phyloP scores from a whole-genome alignment of 2,113 vertebrate genomes.

The Gulo gulo region DNA sequence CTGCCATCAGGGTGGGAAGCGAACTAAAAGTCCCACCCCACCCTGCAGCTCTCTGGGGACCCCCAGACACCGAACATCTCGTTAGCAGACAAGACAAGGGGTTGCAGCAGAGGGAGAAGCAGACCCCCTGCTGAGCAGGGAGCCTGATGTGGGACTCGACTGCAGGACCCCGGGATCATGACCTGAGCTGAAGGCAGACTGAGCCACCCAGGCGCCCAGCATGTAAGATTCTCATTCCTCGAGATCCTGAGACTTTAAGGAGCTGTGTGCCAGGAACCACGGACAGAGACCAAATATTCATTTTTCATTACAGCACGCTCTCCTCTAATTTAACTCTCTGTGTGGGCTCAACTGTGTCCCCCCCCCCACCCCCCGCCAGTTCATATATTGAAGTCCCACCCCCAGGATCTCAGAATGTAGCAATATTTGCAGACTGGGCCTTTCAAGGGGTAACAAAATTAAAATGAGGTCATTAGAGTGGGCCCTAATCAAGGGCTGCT shows the following conservation, averaged over 20 bases:
- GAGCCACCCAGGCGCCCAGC: too few species aligned
- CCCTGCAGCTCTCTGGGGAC: background rate
- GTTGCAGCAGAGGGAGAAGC: too few species aligned
- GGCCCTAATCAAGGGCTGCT: background rate
- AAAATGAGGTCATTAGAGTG: background rate
- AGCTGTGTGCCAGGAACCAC: background rate
- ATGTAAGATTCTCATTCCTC: background rate
- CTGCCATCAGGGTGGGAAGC: fast-evolving
- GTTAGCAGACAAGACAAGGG: background rate
- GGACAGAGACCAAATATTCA: background rate
- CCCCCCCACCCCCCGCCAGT: background rate
- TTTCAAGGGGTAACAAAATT: background rate
- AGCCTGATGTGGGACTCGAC: too few species aligned
- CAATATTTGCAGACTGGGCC: background rate
- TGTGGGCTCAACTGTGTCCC: background rate
- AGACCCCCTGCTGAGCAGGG: too few species aligned
- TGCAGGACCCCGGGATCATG: too few species aligned
- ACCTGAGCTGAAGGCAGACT: too few species aligned
- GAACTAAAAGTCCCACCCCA: background rate
- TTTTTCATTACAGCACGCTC: background rate
- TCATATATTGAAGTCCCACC: background rate
- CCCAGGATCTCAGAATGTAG: background rate
- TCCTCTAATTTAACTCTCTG: background rate
- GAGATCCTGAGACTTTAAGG: background rate
- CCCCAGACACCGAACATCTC: background rate